These are phyloP conservation scores for Rhagoletis pomonella DNA, from an alignment of 1,140 invertebrate species.

Conservation along the genomic window DNA sequence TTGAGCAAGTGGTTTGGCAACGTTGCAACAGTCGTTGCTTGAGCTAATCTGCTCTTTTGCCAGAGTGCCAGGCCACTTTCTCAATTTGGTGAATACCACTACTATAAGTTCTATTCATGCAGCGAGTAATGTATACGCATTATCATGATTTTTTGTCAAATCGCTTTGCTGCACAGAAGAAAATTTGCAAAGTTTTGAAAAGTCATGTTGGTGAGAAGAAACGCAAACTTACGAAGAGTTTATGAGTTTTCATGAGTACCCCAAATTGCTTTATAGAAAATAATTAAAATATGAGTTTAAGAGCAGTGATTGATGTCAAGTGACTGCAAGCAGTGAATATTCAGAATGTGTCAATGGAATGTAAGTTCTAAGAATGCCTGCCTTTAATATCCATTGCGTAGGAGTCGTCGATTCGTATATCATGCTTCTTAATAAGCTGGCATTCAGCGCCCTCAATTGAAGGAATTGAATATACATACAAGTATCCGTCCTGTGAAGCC, in stretches of 20 bases:
- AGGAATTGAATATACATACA: slow-evolving; percentile 96
- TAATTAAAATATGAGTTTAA: too few species aligned
- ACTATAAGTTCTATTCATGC: too few species aligned
- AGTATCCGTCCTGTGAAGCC: slow-evolving; percentile 91
- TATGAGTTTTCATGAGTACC: slow-evolving; percentile 23
- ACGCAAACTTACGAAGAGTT: background rate
- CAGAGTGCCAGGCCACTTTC: too few species aligned
- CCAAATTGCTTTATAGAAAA: background rate
- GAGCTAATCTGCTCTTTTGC: too few species aligned
- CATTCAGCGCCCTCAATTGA: slow-evolving; percentile 92
- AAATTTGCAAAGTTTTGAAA: too few species aligned
- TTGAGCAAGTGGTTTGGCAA: too few species aligned
- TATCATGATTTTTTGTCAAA: too few species aligned
- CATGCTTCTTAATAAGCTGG: slow-evolving; percentile 79
- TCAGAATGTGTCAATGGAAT: slow-evolving; percentile 9
- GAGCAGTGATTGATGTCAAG: background rate
- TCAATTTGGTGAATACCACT: too few species aligned
- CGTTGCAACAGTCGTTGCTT: too few species aligned
- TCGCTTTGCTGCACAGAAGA: too few species aligned
- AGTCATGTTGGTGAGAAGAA: too few species aligned
- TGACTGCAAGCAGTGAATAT: slow-evolving; percentile 32
- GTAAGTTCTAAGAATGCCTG: slow-evolving; percentile 59
- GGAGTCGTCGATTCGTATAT: slow-evolving; percentile 68
- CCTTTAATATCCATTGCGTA: slow-evolving; percentile 73
- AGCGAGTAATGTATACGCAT: too few species aligned